phyloP scores from a whole-genome alignment of 2,888 invertebrate genomes.

The Parasteatoda lunata region DNA sequence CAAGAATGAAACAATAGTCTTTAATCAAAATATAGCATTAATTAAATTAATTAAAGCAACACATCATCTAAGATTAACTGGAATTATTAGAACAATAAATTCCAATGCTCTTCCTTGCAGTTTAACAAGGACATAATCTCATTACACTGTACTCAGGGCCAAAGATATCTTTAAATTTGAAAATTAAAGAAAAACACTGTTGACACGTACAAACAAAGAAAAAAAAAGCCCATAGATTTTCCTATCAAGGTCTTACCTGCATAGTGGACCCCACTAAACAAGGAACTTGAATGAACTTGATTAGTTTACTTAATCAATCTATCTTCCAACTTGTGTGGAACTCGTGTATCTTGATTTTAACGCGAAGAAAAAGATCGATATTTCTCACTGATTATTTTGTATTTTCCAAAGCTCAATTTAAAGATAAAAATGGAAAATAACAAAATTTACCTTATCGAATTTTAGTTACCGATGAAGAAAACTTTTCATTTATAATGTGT shows the following conservation, averaged over 20 bases:
- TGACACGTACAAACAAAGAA: background rate
- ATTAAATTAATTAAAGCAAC: no score
- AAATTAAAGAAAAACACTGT: background rate
- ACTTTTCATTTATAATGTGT: no score
- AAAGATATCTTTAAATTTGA: background rate
- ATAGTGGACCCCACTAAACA: slow-evolving; percentile 10
- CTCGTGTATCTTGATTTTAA: slow-evolving; percentile 66
- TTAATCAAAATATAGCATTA: no score
- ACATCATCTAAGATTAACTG: no score
- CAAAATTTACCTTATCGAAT: background rate
- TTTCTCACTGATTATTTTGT: background rate
- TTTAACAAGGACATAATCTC: background rate
- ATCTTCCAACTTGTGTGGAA: slow-evolving; percentile 41
- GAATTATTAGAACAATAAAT: no score
- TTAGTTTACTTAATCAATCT: slow-evolving; percentile 63
- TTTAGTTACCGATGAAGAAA: background rate
- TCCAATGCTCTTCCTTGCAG: no score
- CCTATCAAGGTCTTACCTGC: background rate
- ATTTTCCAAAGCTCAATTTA: background rate
- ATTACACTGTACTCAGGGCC: background rate
- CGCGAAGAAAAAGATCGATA: slow-evolving; percentile 37
- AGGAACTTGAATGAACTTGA: slow-evolving; percentile 53
- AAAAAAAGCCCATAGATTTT: background rate
- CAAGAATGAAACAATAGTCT: no score
- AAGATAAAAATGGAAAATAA: background rate